Evolutionary conservation across 2,888 invertebrate species (phyloP).

Genomic region (Pandemis heparana): DNA sequence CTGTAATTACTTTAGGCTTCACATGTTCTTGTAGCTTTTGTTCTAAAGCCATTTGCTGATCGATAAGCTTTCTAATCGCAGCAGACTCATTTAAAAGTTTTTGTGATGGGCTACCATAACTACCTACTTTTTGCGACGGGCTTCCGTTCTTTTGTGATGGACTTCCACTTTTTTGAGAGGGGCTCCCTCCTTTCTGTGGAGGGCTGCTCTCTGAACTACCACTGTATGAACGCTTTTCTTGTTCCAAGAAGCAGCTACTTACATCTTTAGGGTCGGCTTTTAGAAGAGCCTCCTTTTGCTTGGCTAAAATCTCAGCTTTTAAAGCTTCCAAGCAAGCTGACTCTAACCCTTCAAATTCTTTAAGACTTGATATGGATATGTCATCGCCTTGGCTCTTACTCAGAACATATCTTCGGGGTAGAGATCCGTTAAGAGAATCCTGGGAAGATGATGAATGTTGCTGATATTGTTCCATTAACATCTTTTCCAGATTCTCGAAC

Average conservation of each 20-base stretch:
- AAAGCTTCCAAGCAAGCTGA: conserved; percentile 94
- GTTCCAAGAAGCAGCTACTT: conserved; percentile 78
- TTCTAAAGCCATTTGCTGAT: conserved; percentile 80
- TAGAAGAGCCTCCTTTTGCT: conserved; percentile 93
- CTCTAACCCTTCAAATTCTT: conserved; percentile 97
- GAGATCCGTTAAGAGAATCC: conserved; percentile 94
- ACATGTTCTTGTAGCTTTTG: conserved; percentile 71
- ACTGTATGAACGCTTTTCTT: conserved; percentile 81
- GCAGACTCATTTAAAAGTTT: conserved; percentile 79
- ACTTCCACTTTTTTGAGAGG: conserved; percentile 74
- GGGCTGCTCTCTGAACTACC: conserved; percentile 87
- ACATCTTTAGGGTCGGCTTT: conserved; percentile 85
- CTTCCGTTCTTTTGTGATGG: conserved; percentile 81
- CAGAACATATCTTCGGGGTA: conserved; percentile 89
- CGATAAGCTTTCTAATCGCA: conserved; percentile 79
- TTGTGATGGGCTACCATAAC: conserved; percentile 78
- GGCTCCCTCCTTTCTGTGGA: conserved; percentile 80
- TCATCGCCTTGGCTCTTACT: conserved; percentile 94
- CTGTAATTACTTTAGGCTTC: conserved; percentile 77
- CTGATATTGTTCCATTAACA: conserved; percentile 92
- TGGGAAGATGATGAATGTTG: conserved; percentile 92
- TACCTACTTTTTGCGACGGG: conserved; percentile 79
- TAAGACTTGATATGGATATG: conserved; percentile 93
- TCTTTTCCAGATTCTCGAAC: conserved; percentile 96
- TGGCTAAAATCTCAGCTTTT: conserved; percentile 92